Evolutionary conservation across 2,797 vertebrate species (phyloP), one percentile per base, ranked within the genome.

Genomic region (Uromys caudimaculatus): DNA sequence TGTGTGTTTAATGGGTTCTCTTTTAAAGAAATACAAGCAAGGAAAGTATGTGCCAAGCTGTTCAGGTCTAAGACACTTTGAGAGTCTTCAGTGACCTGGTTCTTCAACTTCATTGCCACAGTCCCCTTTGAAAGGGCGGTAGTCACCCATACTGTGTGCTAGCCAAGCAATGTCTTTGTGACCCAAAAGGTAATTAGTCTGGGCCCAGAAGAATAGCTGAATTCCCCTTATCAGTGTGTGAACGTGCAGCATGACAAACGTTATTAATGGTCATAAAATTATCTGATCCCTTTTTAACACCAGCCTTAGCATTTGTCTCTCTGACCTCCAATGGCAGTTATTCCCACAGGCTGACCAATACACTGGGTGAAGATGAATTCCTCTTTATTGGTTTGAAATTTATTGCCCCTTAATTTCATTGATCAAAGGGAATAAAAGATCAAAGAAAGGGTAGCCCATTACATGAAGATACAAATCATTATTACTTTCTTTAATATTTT

Each of bases 361-460:
- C 47, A 35, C 95, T 85, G 91, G 78, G 91, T 2, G 32, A 96
- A 93, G 95, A 97, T 32, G 95, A 97, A 95, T 95, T 94, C 89
- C 64, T 89, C 94, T 96, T 97, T 97, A 96, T 98, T 98, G 96
- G 97, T 96, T 96, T 90, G 85, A 97, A 98, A 95, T 97, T 95
- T 96, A 97, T 96, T 96, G 94, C 93, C 90, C 0, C 0, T 96
- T 98, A 96, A 97, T 97, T 97, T 97, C 95, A 96, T 95, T 97
- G 98, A 98, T 97, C 97, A 97, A 97, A 98, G 85, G 67, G 96
- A 97, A 97, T 97, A 97, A 97, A 97, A 98, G 95, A 97, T 97
- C 95, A 98, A 97, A 97, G 97, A 97, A 97, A 96, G 96, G 96
- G 95, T 93, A 96, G 86, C 73, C 93, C 69, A 85, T 98, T 97